Percentiles rank a stretch among this genome's conserved stretches.
phyloP scores from a whole-genome alignment of 2,888 invertebrate genomes.

The Chironomus tentans region DNA sequence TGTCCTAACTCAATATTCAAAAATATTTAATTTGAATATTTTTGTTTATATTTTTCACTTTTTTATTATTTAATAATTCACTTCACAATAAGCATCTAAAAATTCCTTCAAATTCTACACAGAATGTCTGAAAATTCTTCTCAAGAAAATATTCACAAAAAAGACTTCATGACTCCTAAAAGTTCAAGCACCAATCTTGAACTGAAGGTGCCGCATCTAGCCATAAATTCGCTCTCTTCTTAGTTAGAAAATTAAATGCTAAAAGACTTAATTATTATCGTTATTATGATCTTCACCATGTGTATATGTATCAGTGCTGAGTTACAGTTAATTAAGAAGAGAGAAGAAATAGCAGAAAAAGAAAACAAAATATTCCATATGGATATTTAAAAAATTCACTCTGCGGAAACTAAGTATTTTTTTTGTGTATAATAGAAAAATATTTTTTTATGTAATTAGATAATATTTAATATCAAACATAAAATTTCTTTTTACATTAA shows the following conservation, averaged over 20 bases:
- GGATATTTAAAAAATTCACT: background rate
- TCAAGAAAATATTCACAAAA: background rate
- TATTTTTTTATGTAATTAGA: background rate
- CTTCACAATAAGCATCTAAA: too few species aligned
- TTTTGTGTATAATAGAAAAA: background rate
- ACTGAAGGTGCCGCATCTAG: background rate
- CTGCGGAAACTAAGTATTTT: background rate
- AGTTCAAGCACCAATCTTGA: background rate
- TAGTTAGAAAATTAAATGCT: background rate
- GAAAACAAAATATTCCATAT: background rate
- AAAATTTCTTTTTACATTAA: too few species aligned
- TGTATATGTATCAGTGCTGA: constrained; percentile 5
- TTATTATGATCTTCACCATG: background rate
- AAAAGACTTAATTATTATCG: background rate
- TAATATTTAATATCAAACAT: background rate
- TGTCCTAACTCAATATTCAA: too few species aligned
- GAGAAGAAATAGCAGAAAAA: too few species aligned
- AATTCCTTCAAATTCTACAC: background rate
- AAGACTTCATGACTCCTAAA: background rate
- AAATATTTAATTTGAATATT: too few species aligned
- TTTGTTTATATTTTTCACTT: too few species aligned
- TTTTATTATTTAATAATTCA: too few species aligned
- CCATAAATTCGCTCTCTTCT: background rate
- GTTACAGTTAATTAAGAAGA: background rate
- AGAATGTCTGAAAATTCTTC: background rate